phyloP scores from a whole-genome alignment of 2,888 invertebrate genomes.

The Lasioglossum figueresi region DNA sequence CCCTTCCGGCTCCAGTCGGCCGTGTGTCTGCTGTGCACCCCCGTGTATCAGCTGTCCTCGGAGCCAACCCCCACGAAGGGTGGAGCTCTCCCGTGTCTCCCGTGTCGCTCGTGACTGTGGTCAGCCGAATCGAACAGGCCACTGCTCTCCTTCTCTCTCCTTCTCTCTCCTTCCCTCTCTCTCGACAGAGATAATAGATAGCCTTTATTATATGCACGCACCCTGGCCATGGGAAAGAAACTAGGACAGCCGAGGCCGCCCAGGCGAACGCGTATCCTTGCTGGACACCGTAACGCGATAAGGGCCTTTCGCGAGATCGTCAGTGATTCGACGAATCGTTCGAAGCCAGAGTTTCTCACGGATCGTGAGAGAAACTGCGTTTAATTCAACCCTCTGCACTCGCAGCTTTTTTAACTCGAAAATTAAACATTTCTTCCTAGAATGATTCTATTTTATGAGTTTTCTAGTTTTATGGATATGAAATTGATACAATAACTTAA shows the following conservation, averaged over 20 bases:
- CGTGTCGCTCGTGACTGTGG: constrained; percentile 38
- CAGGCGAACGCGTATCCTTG: neutral
- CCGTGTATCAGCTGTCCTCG: constrained; percentile 77
- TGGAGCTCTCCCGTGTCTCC: constrained; percentile 27
- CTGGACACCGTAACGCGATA: neutral
- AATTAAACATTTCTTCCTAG: too few species aligned
- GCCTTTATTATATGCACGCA: constrained; percentile 49
- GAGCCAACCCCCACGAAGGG: constrained; percentile 40
- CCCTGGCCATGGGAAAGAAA: constrained; percentile 22
- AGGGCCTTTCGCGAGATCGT: neutral
- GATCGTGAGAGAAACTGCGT: too few species aligned
- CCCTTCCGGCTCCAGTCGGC: constrained; percentile 48
- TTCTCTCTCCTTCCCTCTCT: neutral
- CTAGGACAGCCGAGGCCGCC: constrained; percentile 13
- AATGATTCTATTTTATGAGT: too few species aligned
- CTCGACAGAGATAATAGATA: constrained; percentile 53
- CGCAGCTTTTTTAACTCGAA: too few species aligned
- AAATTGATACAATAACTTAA: too few species aligned
- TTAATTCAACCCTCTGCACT: too few species aligned
- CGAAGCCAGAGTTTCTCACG: too few species aligned
- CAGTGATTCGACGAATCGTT: too few species aligned
- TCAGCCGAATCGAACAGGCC: constrained; percentile 64
- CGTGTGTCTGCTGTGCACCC: constrained; percentile 44
- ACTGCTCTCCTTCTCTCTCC: constrained; percentile 30
- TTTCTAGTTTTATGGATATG: too few species aligned